Percentiles rank a stretch among this genome's conserved stretches.
Conservation (phyloP, 2,113 vertebrate genomes). For the Donacobius atricapilla region DNA sequence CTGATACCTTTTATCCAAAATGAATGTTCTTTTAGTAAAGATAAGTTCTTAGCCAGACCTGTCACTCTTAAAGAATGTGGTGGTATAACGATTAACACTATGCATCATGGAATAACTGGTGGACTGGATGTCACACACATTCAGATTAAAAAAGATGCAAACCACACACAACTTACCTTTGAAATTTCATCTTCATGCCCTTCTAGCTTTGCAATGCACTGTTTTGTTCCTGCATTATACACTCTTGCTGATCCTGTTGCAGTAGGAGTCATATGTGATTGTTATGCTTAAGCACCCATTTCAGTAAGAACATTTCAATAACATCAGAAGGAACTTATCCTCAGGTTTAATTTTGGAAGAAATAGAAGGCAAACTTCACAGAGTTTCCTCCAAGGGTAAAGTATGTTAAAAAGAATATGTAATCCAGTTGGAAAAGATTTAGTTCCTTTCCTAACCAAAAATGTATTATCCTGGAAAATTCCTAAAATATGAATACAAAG, state of each 20-base stretch:
- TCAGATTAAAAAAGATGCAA: background rate
- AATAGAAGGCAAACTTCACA: background rate
- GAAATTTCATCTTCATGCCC: conserved; percentile 91
- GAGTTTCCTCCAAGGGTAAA: background rate
- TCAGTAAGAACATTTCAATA: background rate
- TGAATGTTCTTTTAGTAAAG: background rate
- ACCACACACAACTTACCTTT: conserved; percentile 77
- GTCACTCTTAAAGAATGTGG: background rate
- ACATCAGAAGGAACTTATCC: background rate
- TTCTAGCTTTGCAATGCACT: conserved; percentile 82
- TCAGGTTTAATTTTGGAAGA: background rate
- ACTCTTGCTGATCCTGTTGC: conserved; percentile 84
- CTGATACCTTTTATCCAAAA: background rate
- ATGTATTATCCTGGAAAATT: background rate
- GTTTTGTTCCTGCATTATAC: conserved; percentile 78
- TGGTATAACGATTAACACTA: background rate
- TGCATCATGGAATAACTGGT: background rate
- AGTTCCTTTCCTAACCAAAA: background rate
- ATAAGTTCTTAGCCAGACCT: background rate
- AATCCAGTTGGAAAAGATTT: background rate
- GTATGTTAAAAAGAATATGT: background rate
- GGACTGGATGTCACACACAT: background rate
- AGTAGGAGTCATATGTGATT: background rate
- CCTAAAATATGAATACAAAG: background rate
- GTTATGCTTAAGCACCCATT: background rate